phyloP scores from a whole-genome alignment of 2,888 invertebrate species.

The Ormyrus nitidulus region DNA sequence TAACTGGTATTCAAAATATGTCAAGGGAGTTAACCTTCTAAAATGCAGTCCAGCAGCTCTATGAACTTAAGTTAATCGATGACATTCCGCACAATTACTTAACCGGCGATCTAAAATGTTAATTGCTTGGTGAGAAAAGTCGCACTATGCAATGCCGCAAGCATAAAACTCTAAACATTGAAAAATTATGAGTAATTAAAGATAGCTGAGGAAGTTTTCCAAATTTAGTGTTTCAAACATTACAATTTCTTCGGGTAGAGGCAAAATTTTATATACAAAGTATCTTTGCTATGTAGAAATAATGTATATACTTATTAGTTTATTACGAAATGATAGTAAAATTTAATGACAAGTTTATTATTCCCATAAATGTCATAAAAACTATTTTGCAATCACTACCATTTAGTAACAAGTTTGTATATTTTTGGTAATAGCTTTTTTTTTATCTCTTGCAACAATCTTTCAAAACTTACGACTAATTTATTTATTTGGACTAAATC shows the following conservation, averaged over 20 bases:
- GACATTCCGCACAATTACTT: slow-evolving; percentile 43
- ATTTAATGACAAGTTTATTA: neutral
- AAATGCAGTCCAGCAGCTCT: slow-evolving; percentile 48
- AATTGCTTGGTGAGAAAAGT: slow-evolving; percentile 5
- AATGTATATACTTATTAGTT: neutral
- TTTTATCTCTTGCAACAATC: neutral
- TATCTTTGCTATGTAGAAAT: neutral
- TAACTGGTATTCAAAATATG: slow-evolving; percentile 34
- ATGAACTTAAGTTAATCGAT: slow-evolving; percentile 46
- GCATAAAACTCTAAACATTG: too few species aligned
- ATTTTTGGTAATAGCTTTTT: neutral
- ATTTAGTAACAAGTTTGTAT: neutral
- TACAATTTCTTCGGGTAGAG: neutral
- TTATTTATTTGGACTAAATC: too few species aligned
- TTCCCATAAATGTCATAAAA: neutral
- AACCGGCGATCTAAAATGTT: slow-evolving; percentile 35
- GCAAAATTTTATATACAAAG: neutral
- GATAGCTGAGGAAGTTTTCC: too few species aligned
- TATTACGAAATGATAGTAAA: neutral
- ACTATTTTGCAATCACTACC: neutral
- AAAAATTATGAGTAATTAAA: too few species aligned
- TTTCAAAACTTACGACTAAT: too few species aligned
- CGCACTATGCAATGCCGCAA: neutral
- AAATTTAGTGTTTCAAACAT: too few species aligned
- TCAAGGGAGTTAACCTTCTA: slow-evolving; percentile 54